Evolutionary conservation across 2,888 invertebrate species (phyloP), one percentile per base, ranked within the genome.

Genomic region (Cepaea hortensis): DNA sequence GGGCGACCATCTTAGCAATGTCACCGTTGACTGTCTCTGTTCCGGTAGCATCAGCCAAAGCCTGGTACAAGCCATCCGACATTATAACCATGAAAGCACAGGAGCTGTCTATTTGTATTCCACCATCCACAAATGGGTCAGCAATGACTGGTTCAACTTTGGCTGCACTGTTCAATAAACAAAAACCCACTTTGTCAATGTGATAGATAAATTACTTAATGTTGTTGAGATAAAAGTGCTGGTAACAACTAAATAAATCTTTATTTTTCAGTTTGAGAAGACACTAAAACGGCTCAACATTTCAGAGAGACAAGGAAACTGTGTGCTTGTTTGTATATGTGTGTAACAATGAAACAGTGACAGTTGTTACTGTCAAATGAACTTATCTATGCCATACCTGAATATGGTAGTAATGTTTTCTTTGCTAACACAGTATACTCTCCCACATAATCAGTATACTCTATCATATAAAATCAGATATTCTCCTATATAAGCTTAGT

Each of bases 21-120:
- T 93, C 93, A 3, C 90, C 90, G 89, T 94, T 94, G 0, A 97
- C 97, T 93, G 97, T 96, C 91, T 97, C 96, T 73, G 96, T 96
- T 0, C 96, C 96, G 20, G 96, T 96, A 0, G 96, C 96, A 95
- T 97, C 97, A 94, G 97, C 97, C 76, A 98, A 95, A 3, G 97
- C 96, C 94, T 97, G 97, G 94, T 97, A 97, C 0, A 98, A 95
- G 0, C 98, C 98, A 81, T 97, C 96, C 9, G 98, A 97, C 95
- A 98, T 97, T 48, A 98, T 95, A 4, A 98, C 95, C 18, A 98
- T 95, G 94, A 98, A 98, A 92, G 96, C 96, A 94, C 96, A 97
- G 6, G 96, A 96, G 61, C 96, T 96, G 92, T 98, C 97, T 7
- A 98, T 94, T 6, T 95, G 94, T 79, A 97, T 96, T 0, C 97